Evolutionary conservation across 2,888 invertebrate species (phyloP).

Genomic region (Cephonodes hylas): DNA sequence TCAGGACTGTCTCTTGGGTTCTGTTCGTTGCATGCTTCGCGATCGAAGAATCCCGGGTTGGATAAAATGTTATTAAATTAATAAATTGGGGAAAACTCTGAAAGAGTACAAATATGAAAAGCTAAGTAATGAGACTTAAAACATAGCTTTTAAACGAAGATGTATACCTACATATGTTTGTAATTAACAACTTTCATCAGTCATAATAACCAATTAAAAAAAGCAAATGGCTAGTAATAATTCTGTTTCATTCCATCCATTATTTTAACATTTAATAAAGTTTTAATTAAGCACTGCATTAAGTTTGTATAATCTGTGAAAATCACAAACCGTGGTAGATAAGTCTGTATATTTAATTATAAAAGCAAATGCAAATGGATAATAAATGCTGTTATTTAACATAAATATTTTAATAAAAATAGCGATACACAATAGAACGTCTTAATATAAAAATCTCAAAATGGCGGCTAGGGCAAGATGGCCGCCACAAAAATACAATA

Average conservation of each 20-base stretch:
- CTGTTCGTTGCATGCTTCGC: too few relatives aligned
- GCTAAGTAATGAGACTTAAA: neutral
- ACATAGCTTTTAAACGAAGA: neutral
- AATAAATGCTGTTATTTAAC: neutral
- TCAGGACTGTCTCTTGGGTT: too few relatives aligned
- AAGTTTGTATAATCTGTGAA: constrained; percentile 2
- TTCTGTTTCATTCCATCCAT: neutral
- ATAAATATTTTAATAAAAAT: constrained; percentile 29
- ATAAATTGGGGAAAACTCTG: neutral
- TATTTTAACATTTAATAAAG: neutral
- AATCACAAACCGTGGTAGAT: neutral
- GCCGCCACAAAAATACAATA: constrained; percentile 49
- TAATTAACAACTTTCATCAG: neutral
- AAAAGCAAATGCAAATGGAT: neutral
- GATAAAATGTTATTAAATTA: too few relatives aligned
- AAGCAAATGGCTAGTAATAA: neutral
- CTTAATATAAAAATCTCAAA: constrained; percentile 61
- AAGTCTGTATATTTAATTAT: neutral
- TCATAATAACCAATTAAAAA: too few relatives aligned
- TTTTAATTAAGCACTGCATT: constrained; percentile 2
- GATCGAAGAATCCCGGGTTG: too few relatives aligned
- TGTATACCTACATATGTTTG: too few relatives aligned
- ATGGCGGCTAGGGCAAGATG: constrained; percentile 56
- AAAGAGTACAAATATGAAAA: neutral
- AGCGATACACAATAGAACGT: constrained; percentile 44